Evolutionary conservation across 2,888 invertebrate species (phyloP).

Genomic region (Microctonus hyperodae): DNA sequence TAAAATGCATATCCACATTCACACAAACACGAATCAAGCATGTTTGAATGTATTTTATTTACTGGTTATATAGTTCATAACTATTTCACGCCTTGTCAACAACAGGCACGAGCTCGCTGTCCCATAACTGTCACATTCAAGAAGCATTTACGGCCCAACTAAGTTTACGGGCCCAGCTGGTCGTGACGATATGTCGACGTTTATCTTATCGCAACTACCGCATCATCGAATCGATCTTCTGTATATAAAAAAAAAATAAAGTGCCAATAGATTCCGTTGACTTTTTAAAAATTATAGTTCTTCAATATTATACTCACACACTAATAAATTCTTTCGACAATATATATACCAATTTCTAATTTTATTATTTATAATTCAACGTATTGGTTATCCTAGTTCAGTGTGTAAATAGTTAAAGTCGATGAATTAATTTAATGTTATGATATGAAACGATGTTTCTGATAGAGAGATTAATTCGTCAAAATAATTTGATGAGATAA

Average conservation of each 20-base stretch:
- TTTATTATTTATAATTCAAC: too few relatives aligned
- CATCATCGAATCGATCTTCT: not conserved
- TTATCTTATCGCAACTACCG: slow-evolving; percentile 43
- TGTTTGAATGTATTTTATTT: slow-evolving; percentile 52
- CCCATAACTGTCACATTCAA: slow-evolving; percentile 61
- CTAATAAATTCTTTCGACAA: too few relatives aligned
- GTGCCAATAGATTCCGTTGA: not conserved
- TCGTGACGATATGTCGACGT: slow-evolving; percentile 44
- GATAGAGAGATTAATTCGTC: not conserved
- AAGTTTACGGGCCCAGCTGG: slow-evolving; percentile 49
- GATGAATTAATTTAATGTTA: not conserved
- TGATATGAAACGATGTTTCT: not conserved
- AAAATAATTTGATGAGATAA: not conserved
- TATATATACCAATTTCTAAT: too few relatives aligned
- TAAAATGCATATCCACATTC: not conserved
- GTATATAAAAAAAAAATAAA: not conserved
- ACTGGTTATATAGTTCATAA: slow-evolving; percentile 57
- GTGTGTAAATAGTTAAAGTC: too few relatives aligned
- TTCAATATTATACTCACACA: too few relatives aligned
- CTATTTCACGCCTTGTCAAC: slow-evolving; percentile 58
- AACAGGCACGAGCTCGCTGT: slow-evolving; percentile 56
- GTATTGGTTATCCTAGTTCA: too few relatives aligned
- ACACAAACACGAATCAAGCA: not conserved
- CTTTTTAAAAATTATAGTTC: not conserved
- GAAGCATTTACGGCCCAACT: slow-evolving; percentile 55